Percentiles rank a stretch among this genome's conserved stretches.
phyloP scores from a whole-genome alignment of 2,888 invertebrate species.

The Netelia fuscicornis region DNA sequence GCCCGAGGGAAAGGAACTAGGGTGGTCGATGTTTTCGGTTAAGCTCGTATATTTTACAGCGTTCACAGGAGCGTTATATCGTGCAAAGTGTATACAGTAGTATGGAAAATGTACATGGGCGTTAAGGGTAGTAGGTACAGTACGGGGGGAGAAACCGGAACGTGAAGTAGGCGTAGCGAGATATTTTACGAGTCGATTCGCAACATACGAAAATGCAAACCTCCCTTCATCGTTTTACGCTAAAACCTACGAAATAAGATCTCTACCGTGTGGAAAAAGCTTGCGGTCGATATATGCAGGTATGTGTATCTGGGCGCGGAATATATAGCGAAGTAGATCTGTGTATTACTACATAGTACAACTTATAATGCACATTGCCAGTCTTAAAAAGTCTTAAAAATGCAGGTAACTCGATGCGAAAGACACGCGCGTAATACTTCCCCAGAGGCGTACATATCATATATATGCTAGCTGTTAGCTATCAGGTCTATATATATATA shows the following conservation, averaged over 20 bases:
- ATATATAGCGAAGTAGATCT: neutral
- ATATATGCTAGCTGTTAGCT: slow-evolving; percentile 25
- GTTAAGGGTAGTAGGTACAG: neutral
- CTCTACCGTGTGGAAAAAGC: neutral
- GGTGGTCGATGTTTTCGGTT: slow-evolving; percentile 71
- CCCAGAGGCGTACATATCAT: neutral
- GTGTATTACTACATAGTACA: neutral
- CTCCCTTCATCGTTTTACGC: neutral
- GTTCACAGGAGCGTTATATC: neutral
- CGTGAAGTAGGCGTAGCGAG: slow-evolving; percentile 43
- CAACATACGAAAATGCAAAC: slow-evolving; percentile 52
- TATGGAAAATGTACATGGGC: neutral
- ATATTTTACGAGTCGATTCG: slow-evolving; percentile 70
- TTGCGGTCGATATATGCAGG: neutral
- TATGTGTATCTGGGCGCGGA: neutral
- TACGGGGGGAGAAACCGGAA: neutral
- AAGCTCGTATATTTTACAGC: slow-evolving; percentile 64
- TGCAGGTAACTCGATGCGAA: slow-evolving; percentile 63
- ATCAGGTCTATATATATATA: no score
- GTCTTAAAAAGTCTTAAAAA: slow-evolving; percentile 53
- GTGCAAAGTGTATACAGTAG: neutral
- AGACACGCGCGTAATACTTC: slow-evolving; percentile 51
- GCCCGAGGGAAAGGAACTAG: slow-evolving; percentile 53
- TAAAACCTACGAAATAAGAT: neutral
- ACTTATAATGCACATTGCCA: slow-evolving; percentile 21